phyloP scores from a whole-genome alignment of 2,113 vertebrate species.

The Mastomys natalensis region DNA sequence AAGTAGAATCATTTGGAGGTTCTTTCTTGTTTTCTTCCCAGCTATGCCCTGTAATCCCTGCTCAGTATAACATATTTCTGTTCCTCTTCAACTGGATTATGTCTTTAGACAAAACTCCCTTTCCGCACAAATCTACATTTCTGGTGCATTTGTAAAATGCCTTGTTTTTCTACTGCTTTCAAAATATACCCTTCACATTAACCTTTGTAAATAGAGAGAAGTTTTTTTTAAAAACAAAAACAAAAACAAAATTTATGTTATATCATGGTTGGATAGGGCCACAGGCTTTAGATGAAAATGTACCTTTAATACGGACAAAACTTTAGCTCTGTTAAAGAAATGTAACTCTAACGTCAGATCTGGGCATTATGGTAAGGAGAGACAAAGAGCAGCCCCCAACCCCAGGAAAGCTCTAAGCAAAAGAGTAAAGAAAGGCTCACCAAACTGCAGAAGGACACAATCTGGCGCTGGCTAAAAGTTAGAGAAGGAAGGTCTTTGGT shows the following conservation, averaged over 20 bases:
- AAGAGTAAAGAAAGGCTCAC: neutral
- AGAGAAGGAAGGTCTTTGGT: neutral
- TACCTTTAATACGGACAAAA: neutral
- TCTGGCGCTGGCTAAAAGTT: neutral
- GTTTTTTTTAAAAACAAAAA: too few species aligned
- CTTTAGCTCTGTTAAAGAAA: neutral
- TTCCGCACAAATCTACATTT: neutral
- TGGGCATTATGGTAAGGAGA: neutral
- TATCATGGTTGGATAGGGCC: neutral
- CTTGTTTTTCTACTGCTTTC: neutral
- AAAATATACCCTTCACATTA: neutral
- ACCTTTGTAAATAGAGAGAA: neutral
- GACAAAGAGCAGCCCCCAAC: neutral
- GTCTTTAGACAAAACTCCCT: slow-evolving; percentile 29
- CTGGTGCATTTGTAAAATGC: neutral
- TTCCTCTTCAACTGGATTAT: neutral
- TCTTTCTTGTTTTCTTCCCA: neutral
- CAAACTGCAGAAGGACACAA: neutral
- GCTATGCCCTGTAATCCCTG: neutral
- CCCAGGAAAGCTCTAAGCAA: neutral
- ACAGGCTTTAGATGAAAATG: slow-evolving; percentile 26
- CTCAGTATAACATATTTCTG: slow-evolving; percentile 15
- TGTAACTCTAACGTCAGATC: neutral
- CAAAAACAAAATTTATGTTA: neutral
- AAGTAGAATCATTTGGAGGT: neutral